Base-by-base conservation (phyloP, 2,888 invertebrate species). In the Tetragonula carbonaria region DNA sequence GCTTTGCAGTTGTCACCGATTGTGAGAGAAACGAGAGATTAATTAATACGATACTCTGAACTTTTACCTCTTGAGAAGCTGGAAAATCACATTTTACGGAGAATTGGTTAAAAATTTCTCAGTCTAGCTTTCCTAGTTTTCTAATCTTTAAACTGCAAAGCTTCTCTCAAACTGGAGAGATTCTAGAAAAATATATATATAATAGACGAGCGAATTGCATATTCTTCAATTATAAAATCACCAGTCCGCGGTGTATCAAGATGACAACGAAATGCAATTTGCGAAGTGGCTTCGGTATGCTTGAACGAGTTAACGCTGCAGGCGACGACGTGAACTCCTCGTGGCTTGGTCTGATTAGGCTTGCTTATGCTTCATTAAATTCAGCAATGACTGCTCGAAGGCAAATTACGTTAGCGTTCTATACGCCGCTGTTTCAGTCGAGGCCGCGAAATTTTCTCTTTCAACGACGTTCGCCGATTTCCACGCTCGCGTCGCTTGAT, bases 301-400 rank as follows among this genome's bases (percentile, higher is more conserved):
- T 83, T 71, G 67, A 83, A 75, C 82, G 67, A 76, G 82, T 81
- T 76, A 67, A 81, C 81, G 82, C 82, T 83, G 75, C 72, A 81
- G 82, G 82, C 75, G 75, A 68, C 72, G 82, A 72, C 65, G 51
- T 70, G 51, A 70, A 70, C 74, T 65, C 45, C 74, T 80, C 81
- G 51, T 80, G 70, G 57, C 80, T 65, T 38, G 51, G 70, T 67
- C 82, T 81, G 82, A 83, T 82, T 81, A 76, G 82, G 72, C 82
- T 72, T 73, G 82, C 82, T 81, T 82, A 76, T 81, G 75, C 82
- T 83, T 83, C 72, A 83, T 83, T 83, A 83, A 83, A 76, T 81
- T 83, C 51, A 82, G 75, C 72, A 68, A 82, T 75, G 75, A 73
- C 28, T 76, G 82, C 82, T 62, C 75, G 59, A 33, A 75, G 82